Percentiles rank a stretch among this genome's conserved stretches.
These are phyloP conservation scores for Atta texana DNA, from an alignment of 1,140 invertebrate genomes.

Conservation along the genomic window DNA sequence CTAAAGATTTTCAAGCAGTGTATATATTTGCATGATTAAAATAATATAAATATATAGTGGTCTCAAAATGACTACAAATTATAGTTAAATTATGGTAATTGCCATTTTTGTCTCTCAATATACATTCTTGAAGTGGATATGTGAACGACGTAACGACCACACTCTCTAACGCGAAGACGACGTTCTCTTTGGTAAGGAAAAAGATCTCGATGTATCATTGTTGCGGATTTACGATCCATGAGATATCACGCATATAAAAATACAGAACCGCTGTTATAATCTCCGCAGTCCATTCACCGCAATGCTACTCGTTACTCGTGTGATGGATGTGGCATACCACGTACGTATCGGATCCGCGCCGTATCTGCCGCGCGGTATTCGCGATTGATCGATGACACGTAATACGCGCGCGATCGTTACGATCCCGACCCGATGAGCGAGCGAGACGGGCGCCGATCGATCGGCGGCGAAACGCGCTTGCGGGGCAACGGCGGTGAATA, in stretches of 20 bases:
- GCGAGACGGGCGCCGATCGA: background rate
- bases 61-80: no score
- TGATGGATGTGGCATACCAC: slow-evolving; percentile 30
- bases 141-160: no score
- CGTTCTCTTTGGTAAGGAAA: background rate
- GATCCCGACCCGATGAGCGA: background rate
- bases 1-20: no score
- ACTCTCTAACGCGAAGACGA: background rate
- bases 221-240: background rate
- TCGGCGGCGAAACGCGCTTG: background rate
- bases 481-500: slow-evolving; percentile 50
- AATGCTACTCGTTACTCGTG: slow-evolving; percentile 22
- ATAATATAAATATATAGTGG: no score
- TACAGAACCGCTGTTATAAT: background rate
- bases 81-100: no score
- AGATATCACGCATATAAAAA: background rate
- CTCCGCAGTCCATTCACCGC: slow-evolving; percentile 4
- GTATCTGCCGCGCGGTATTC: slow-evolving; percentile 3
- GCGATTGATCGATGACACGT: slow-evolving; percentile 60
- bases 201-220: background rate
- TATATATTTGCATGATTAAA: no score
- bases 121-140: no score
- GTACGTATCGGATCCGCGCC: background rate
- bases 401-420: slow-evolving; percentile 27
- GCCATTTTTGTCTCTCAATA: no score